Evolutionary conservation across 1,140 invertebrate genomes (phyloP), one percentile per base, ranked within the genome.

Genomic region (Tribolium madens): DNA sequence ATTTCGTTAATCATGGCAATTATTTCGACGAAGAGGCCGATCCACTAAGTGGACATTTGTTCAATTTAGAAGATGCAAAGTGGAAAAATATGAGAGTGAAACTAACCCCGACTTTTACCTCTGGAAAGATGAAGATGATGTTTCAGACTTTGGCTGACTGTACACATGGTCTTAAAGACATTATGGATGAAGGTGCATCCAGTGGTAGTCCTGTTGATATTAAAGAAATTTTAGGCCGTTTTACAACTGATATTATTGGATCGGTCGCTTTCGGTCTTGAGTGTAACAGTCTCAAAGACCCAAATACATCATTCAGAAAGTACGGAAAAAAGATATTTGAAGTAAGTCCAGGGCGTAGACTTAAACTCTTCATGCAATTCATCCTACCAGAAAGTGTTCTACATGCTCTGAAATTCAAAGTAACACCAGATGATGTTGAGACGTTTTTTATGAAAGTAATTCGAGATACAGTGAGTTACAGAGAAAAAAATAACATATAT

Each of bases 221-320:
- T 33, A 87, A 91, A 75, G 89, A 89, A 10, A 81, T 86, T 0
- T 88, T 88, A 68, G 88, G 88, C 14, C 87, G 33, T 89, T 93
- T 87, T 87, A 89, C 1, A 83, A 87, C 10, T 86, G 89, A 68
- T 47, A 71, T 64, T 18, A 91, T 92, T 17, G 88, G 87, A 1
- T 86, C 84, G 3, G 89, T 88, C 33, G 89, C 88, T 3, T 92
- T 90, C 78, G 91, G 91, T 9, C 78, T 92, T 3, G 83, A 89
- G 1, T 86, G 87, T 1, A 87, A 91, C 75, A 88, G 88, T 0
- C 78, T 91, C 4, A 83, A 86, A 1, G 82, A 90, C 73, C 80
- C 85, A 7, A 73, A 87, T 0, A 78, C 81, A 0, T 77, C 82
- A 26, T 86, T 88, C 36, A 76, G 86, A 1, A 73, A 80, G 47